A percentile compares a stretch with the other conserved stretches of the same genome.
These are phyloP conservation scores for Drosophila austrosaltans DNA, from an alignment of 2,888 invertebrate species.

Conservation along the genomic window DNA sequence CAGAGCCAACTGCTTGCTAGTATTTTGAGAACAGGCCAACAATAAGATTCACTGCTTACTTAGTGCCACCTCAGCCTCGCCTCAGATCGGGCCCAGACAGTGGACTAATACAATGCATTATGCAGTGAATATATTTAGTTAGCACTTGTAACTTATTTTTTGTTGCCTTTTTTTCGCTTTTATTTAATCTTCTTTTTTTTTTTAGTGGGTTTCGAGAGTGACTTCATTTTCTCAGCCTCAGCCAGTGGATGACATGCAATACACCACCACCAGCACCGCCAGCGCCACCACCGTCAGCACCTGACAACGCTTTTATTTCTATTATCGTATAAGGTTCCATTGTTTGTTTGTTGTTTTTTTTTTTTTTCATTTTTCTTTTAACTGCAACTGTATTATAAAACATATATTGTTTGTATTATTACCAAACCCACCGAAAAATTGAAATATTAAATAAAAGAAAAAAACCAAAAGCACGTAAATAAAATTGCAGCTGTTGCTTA, in stretches of 20 bases:
- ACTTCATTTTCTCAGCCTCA: conserved; percentile 75
- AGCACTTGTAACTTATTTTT: conserved; percentile 75
- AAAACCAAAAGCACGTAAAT: conserved; percentile 60
- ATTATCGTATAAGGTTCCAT: conserved; percentile 76
- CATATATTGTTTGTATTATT: conserved; percentile 50
- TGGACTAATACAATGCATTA: conserved; percentile 44
- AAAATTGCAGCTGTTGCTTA: conserved; percentile 31
- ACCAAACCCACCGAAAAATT: conserved; percentile 47
- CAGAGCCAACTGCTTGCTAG: conserved; percentile 28
- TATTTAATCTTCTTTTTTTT: conserved; percentile 27
- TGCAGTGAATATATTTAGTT: conserved; percentile 58
- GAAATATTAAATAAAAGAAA: conserved; percentile 33
- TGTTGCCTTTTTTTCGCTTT: conserved; percentile 29
- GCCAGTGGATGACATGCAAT: conserved; percentile 65
- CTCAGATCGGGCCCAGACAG: conserved; percentile 36
- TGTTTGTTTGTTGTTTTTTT: conserved; percentile 56
- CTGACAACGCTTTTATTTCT: conserved; percentile 57
- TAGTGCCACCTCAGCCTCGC: background rate
- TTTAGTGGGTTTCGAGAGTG: conserved; percentile 45
- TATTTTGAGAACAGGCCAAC: conserved; percentile 67
- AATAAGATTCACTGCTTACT: conserved; percentile 64
- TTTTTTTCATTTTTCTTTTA: conserved; percentile 53
- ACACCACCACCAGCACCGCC: conserved; percentile 36
- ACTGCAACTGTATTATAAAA: conserved; percentile 74
- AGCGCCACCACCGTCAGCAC: background rate